These are phyloP conservation scores for Drosophila rubida DNA, from an alignment of 2,888 invertebrate species.

Conservation along the genomic window DNA sequence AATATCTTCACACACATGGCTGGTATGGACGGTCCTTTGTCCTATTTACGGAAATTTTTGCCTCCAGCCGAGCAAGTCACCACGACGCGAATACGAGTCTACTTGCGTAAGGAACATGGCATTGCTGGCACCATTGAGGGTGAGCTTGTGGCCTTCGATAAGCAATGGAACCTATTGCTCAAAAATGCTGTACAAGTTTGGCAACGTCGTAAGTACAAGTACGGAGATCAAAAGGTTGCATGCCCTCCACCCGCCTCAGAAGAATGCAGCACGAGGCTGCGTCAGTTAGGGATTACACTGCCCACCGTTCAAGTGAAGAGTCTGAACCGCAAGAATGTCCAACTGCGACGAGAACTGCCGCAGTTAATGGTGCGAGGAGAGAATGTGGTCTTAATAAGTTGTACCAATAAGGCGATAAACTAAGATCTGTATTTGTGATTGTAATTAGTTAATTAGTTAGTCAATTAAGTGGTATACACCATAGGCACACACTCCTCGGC, in stretches of 20 bases:
- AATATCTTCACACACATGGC: slow-evolving; percentile 85
- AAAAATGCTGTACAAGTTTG: slow-evolving; percentile 93
- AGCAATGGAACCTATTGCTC: slow-evolving; percentile 96
- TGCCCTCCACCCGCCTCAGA: slow-evolving; percentile 75
- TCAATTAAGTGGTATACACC: slow-evolving; percentile 86
- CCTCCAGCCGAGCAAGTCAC: slow-evolving; percentile 3
- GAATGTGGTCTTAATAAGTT: slow-evolving; percentile 88
- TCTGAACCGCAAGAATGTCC: slow-evolving; percentile 87
- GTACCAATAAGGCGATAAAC: slow-evolving; percentile 38
- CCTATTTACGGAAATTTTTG: slow-evolving; percentile 86
- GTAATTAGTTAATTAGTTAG: background rate
- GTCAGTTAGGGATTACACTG: slow-evolving; percentile 85
- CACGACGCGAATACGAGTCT: slow-evolving; percentile 77
- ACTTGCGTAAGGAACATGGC: slow-evolving; percentile 89
- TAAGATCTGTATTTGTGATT: slow-evolving; percentile 28
- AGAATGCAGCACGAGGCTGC: slow-evolving; percentile 84
- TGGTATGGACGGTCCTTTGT: slow-evolving; percentile 88
- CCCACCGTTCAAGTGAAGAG: slow-evolving; percentile 87
- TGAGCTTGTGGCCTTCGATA: slow-evolving; percentile 94
- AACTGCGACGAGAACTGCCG: slow-evolving; percentile 88
- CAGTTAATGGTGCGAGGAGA: slow-evolving; percentile 92
- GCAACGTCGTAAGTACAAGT: slow-evolving; percentile 87
- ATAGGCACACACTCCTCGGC: slow-evolving; percentile 92
- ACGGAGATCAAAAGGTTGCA: slow-evolving; percentile 76
- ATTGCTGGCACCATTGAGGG: slow-evolving; percentile 92